These are phyloP conservation scores for Ia io DNA, from an alignment of 2,113 vertebrate species.

Conservation along the genomic window DNA sequence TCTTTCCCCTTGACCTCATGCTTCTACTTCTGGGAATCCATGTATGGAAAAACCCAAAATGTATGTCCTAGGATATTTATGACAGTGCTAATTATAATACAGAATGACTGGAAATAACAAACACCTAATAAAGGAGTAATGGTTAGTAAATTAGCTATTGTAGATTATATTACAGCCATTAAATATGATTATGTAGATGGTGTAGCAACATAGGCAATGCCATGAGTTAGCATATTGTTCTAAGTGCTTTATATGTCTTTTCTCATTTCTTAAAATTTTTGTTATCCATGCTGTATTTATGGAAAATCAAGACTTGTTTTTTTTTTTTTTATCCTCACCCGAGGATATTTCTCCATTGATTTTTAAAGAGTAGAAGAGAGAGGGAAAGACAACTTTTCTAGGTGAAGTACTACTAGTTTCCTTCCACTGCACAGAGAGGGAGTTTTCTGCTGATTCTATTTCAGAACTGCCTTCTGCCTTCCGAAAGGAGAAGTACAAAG, in stretches of 20 bases:
- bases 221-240: not conserved
- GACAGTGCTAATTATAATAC: not conserved
- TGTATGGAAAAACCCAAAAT: slow-evolving; percentile 9
- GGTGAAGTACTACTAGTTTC: not conserved
- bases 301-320: not conserved
- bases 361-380: too few species aligned
- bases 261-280: slow-evolving; percentile 54
- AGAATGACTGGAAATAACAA: not conserved
- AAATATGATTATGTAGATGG: not conserved
- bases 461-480: not conserved
- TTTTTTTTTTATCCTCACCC: too few species aligned
- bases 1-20: slow-evolving; percentile 6
- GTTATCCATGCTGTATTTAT: slow-evolving; percentile 45
- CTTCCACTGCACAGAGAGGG: not conserved
- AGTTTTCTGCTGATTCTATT: not conserved
- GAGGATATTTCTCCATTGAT: too few species aligned
- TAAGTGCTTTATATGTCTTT: not conserved
- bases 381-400: not conserved
- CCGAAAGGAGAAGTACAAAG: not conserved
- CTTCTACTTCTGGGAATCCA: slow-evolving; percentile 34
- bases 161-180: not conserved
- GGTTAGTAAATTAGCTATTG: not conserved
- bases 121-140: not conserved
- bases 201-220: not conserved
- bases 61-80: not conserved